Base-by-base conservation (phyloP, 2,888 invertebrate genomes). In the Andrena flavipes region DNA sequence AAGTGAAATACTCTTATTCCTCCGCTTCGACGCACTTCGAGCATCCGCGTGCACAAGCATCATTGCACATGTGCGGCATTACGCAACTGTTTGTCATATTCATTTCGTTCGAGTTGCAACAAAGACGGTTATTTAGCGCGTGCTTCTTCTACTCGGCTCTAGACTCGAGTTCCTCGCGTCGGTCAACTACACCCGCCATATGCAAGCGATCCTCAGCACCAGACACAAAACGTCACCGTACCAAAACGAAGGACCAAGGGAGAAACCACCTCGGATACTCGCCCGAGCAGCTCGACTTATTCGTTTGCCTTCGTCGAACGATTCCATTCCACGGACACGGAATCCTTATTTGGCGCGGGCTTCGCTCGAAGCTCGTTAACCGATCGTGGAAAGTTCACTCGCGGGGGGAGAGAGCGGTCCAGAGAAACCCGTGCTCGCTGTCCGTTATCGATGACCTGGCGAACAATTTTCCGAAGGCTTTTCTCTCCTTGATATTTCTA, bases 21-120 rank as follows among this genome's bases (percentile, higher is more conserved):
- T 29, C 64, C 70, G 73, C n/a, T 42, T n/a, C 33, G 42, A 56
- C 62, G 67, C 51, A 30, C 49, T 13, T 26, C 68, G 75, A 67
- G 56, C 64, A 54, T 51, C 74, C 73, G 74, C 77, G 49, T 29
- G 33, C 72, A 75, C 6, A 62, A 49, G 78, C 51, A 56, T 73
- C 83, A 74, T 59, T 73, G 76, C 79, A 86, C 88, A 88, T 84
- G 87, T 87, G 76, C 78, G 29, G 26, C 20, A 42, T 87, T 87
- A 76, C 88, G 76, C 74, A 87, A 87, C 72, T 16, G 33, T 75
- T 80, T 78, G 77, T 78, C 77, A 86, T 80, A 82, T 76, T 62
- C 72, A 76, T 77, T 84, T 78, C 79, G 80, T 84, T 81, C 69
- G 75, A 67, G 35, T 80, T 67, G 70, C 68, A 78, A 86, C 82